These are phyloP conservation scores for Anser cygnoides DNA, from an alignment of 2,113 vertebrate species.

Conservation along the genomic window DNA sequence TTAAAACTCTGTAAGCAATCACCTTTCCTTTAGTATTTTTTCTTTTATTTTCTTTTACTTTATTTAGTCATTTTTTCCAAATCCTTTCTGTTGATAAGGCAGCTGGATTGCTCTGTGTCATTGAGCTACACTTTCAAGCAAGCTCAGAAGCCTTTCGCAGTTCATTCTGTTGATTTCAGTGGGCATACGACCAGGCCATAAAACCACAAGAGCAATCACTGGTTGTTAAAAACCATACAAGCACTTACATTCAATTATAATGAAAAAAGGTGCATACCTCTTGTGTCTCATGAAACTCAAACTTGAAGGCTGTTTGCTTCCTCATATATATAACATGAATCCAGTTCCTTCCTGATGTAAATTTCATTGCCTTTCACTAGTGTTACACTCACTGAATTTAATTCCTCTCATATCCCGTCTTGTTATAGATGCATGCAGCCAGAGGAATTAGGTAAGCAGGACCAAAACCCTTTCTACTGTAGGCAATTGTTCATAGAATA, in stretches of 20 bases:
- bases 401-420: background rate
- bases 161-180: conserved; percentile 64
- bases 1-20: conserved; percentile 33
- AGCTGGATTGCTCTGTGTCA: conserved; percentile 33
- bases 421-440: rapidly evolving
- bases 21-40: conserved; percentile 22
- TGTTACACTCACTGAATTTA: conserved; percentile 48
- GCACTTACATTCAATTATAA: conserved; percentile 68
- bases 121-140: conserved; percentile 2
- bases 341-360: conserved; percentile 55
- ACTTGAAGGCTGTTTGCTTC: conserved; percentile 63
- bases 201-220: conserved; percentile 66
- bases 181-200: conserved; percentile 65
- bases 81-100: conserved; percentile 15
- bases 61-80: background rate
- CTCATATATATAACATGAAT: conserved; percentile 43
- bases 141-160: conserved; percentile 57
- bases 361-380: conserved; percentile 61
- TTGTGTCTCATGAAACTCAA: conserved; percentile 65
- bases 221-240: conserved; percentile 68
- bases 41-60: background rate
- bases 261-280: conserved; percentile 70
- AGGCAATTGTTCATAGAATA: background rate
- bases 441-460: background rate
- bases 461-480: background rate